Evolutionary conservation across 2,888 invertebrate species (phyloP), one percentile per base, ranked within the genome.

Genomic region (Liodrosophila aerea): DNA sequence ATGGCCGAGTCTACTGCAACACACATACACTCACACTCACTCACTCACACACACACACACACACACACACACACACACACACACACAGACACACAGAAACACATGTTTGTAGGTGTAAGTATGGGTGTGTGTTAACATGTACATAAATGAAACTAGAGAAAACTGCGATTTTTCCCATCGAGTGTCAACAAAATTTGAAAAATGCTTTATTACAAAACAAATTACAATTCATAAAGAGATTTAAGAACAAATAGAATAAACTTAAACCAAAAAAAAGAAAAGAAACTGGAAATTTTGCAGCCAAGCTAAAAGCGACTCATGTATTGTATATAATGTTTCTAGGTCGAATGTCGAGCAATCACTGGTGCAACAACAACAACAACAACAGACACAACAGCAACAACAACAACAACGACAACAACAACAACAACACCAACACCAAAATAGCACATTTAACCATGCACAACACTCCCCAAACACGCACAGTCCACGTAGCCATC

Each of bases 261-360:
- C 56, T 49, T 16, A 16, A 34, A 51, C 34, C 31, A 52, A 58
- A 63, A 64, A 27, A 44, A 12, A 34, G 51, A 12, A 58, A 16
- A 34, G 52, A 68, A 65, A 64, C 44, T 63, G 64, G 65, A 70
- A 61, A 68, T 72, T 73, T 59, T 70, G 70, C 66, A 73, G 64
- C 64, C 72, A 76, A 64, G 69, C 56, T 66, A 62, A 67, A 76
- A 57, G 62, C 76, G 68, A 74, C 78, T 87, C 69, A 87, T 85
- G 87, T 87, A 87, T 88, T 88, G 87, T 89, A 87, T 89, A 90
- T 90, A 90, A 90, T 90, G 90, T 90, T 90, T 90, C 90, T 90
- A 90, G 90, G 90, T 90, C 89, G 84, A 90, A 89, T 89, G 85
- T 89, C 87, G 88, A 89, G 87, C 89, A 87, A 87, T 85, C 87